Percentiles rank a stretch among this genome's conserved stretches.
These are phyloP conservation scores for Fabriciana adippe DNA, from an alignment of 2,888 invertebrate species.

Conservation along the genomic window DNA sequence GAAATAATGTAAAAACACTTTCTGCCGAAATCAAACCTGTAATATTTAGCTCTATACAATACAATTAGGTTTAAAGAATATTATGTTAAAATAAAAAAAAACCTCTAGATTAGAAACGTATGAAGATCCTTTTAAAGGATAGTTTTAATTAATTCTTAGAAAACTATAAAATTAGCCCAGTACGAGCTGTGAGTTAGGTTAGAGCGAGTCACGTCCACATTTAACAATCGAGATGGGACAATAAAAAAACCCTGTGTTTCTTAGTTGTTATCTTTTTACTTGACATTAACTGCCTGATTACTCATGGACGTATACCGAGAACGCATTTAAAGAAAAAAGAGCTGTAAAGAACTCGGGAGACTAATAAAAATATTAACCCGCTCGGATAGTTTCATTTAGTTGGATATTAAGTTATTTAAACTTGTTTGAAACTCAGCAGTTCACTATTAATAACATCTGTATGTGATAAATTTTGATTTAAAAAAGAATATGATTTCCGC, in stretches of 20 bases:
- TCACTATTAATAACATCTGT: no score
- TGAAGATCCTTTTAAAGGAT: not conserved
- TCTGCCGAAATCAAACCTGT: no score
- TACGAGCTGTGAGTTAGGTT: not conserved
- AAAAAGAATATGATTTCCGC: no score
- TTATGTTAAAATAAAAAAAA: no score
- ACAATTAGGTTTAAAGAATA: no score
- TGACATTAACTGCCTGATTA: slow-evolving; percentile 27
- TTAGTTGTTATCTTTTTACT: slow-evolving; percentile 19
- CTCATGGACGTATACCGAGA: slow-evolving; percentile 25
- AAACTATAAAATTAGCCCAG: not conserved
- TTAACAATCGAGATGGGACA: slow-evolving; percentile 20
- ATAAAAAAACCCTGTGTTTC: slow-evolving; percentile 16
- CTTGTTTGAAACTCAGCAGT: not conserved
- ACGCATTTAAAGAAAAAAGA: slow-evolving; percentile 19
- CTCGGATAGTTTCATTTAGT: slow-evolving; percentile 6
- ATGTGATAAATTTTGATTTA: no score
- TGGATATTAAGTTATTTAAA: slow-evolving; percentile 8
- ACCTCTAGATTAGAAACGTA: no score
- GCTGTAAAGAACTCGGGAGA: slow-evolving; percentile 1
- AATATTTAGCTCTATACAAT: no score
- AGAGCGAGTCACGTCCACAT: not conserved
- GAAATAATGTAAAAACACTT: no score
- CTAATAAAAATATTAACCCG: slow-evolving; percentile 14
- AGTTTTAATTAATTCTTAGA: slow-evolving; percentile 3